These are phyloP conservation scores for Dolichopus griseipennis DNA, from an alignment of 2,888 invertebrate genomes.

Conservation along the genomic window DNA sequence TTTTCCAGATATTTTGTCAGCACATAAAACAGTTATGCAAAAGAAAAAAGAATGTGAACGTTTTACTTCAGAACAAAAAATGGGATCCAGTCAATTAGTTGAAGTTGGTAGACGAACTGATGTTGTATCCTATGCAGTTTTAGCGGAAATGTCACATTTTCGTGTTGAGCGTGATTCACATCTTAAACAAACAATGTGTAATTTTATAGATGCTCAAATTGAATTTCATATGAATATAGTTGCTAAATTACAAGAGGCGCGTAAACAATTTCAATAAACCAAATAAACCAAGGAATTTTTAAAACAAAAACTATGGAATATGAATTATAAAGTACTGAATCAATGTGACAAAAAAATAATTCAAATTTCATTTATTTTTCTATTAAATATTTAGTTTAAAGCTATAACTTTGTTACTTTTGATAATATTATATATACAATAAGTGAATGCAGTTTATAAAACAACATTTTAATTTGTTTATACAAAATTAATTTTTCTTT, in stretches of 20 bases:
- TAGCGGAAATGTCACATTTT: slow-evolving; percentile 93
- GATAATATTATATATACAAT: too few species aligned
- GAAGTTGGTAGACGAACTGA: slow-evolving; percentile 79
- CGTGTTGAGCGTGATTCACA: slow-evolving; percentile 78
- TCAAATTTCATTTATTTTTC: not conserved
- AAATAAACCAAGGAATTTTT: not conserved
- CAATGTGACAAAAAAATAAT: not conserved
- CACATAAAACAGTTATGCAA: slow-evolving; percentile 82
- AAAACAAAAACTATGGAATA: not conserved
- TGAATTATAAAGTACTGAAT: not conserved
- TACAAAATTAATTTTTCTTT: too few species aligned
- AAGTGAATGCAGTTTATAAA: too few species aligned
- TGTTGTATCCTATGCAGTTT: slow-evolving; percentile 81
- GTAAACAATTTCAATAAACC: slow-evolving; percentile 40
- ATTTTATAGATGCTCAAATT: slow-evolving; percentile 80
- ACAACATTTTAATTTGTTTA: too few species aligned
- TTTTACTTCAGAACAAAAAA: slow-evolving; percentile 67
- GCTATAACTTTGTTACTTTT: too few species aligned
- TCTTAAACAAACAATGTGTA: slow-evolving; percentile 75
- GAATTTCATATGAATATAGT: slow-evolving; percentile 83
- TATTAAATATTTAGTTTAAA: too few species aligned
- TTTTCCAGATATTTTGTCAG: slow-evolving; percentile 82
- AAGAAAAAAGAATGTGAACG: slow-evolving; percentile 85
- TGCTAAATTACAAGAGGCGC: slow-evolving; percentile 57
- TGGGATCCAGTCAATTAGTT: slow-evolving; percentile 69